Base-by-base conservation (phyloP, 2,113 vertebrate genomes). In the Lophura nycthemera region DNA sequence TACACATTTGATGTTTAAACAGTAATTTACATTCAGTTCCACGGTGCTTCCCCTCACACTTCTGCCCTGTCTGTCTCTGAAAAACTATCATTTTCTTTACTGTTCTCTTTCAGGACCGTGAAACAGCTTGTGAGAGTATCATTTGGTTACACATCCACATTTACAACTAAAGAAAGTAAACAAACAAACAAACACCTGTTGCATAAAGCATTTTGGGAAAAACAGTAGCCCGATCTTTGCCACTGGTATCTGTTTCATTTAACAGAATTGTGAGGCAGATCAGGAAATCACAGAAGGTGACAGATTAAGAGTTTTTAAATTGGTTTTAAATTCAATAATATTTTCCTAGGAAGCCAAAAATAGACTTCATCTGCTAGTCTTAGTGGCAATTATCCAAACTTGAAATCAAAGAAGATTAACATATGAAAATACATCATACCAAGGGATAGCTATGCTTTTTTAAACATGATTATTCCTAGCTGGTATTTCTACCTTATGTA, bases 391-490 rank as follows among this genome's bases (percentile, higher is more conserved):
- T 70, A 48, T 38, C 11, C 7, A 81, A 32, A 5, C 83, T 34
- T 34, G 25, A 94, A 95, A 93, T 45, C 30, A 78, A 65, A 77
- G 29, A 59, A 9, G 42, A 84, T 77, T 88, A 91, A 77, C 30
- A 67, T 65, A 65, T 10, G 30, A 90, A 70, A 95, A 86, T 59
- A 50, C 5, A 73, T 75, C 27, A 9, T 32, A 75, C 25, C 38
- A 78, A 83, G 32, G 21, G 9, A 75, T 65, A 91, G 72, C 47
- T 73, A 21, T n/a, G 14, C 7, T 13, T 1, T 52, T 92, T 59
- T 40, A 76, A 54, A 88, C 27, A 29, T 47, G 3, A 69, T 90
- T 90, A 52, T 92, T 95, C 80, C 69, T 25, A 93, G 71, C 13
- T 61, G 59, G 21, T 40, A 59, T 85, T 96, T 93, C 75, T 6